phyloP scores from a whole-genome alignment of 2,888 invertebrate genomes.

The Ctena decussata region DNA sequence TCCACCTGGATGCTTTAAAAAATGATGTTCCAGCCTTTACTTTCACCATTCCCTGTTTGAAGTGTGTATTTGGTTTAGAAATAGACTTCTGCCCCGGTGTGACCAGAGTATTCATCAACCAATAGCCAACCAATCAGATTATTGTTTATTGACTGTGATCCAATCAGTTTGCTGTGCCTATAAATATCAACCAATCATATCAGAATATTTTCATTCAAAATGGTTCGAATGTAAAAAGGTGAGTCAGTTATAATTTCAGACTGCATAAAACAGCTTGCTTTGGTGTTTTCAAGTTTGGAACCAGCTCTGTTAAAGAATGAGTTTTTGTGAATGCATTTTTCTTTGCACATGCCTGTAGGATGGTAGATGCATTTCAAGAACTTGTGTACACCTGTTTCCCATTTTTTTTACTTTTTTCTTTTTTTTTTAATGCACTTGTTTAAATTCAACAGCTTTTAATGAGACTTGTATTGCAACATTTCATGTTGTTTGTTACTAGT shows the following conservation, averaged over 20 bases:
- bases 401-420: too few species aligned
- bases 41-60: constrained; percentile 40
- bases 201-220: constrained; percentile 40
- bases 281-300: neutral
- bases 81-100: constrained; percentile 27
- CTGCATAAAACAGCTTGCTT: constrained; percentile 50
- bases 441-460: too few species aligned
- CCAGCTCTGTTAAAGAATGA: neutral
- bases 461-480: too few species aligned
- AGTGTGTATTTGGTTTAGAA: constrained; percentile 55
- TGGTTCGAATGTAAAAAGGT: constrained; percentile 34
- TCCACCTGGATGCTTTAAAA: constrained; percentile 57
- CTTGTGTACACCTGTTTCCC: too few species aligned
- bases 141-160: constrained; percentile 27
- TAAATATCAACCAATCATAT: constrained; percentile 53
- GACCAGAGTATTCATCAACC: constrained; percentile 41
- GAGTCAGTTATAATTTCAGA: constrained; percentile 65
- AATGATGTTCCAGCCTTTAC: constrained; percentile 54
- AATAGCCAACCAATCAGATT: constrained; percentile 11
- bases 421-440: too few species aligned
- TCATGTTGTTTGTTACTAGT: neutral
- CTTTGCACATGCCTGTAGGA: neutral
- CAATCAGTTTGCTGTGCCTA: constrained; percentile 47
- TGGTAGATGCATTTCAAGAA: neutral
- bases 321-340: neutral